These are phyloP conservation scores for Xestoiulus laeticollis DNA, from an alignment of 2,888 invertebrate species.

Conservation along the genomic window DNA sequence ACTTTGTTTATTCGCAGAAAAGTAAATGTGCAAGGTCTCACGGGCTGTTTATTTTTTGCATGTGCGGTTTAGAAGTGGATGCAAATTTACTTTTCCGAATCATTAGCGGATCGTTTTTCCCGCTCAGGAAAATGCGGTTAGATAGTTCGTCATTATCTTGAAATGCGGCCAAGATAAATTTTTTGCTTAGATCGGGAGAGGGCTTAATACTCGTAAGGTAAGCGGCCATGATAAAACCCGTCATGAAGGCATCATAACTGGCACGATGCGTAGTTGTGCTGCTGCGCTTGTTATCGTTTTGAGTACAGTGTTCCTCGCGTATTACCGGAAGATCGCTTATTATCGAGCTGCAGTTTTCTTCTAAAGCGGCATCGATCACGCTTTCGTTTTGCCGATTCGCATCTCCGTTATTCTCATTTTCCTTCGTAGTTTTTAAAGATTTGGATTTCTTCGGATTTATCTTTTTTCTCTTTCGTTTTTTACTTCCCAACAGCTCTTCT, in stretches of 20 bases:
- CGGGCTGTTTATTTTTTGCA: conserved; percentile 44
- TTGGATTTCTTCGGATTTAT: neutral
- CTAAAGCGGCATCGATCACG: neutral
- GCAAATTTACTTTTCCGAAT: conserved; percentile 63
- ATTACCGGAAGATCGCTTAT: neutral
- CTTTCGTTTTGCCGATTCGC: neutral
- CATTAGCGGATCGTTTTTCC: conserved; percentile 64
- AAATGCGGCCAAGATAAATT: conserved; percentile 51
- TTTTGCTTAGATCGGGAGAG: neutral
- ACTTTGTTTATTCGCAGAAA: neutral
- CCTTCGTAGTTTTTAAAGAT: conserved; percentile 39
- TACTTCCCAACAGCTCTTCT: conserved; percentile 56
- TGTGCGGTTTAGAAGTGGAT: conserved; percentile 59
- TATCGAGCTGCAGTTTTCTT: neutral
- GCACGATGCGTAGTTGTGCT: conserved; percentile 62
- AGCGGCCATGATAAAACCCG: conserved; percentile 63
- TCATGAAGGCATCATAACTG: conserved; percentile 67
- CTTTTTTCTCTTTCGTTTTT: conserved; percentile 47
- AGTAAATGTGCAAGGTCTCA: neutral
- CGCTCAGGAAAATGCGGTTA: conserved; percentile 64
- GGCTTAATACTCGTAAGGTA: neutral
- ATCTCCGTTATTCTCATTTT: neutral
- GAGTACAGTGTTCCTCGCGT: neutral
- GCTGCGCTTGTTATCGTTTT: conserved; percentile 54
- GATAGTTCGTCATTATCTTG: conserved; percentile 59